These are phyloP conservation scores for Trypoxylon attenuatum DNA, from an alignment of 2,888 invertebrate genomes.

Conservation along the genomic window DNA sequence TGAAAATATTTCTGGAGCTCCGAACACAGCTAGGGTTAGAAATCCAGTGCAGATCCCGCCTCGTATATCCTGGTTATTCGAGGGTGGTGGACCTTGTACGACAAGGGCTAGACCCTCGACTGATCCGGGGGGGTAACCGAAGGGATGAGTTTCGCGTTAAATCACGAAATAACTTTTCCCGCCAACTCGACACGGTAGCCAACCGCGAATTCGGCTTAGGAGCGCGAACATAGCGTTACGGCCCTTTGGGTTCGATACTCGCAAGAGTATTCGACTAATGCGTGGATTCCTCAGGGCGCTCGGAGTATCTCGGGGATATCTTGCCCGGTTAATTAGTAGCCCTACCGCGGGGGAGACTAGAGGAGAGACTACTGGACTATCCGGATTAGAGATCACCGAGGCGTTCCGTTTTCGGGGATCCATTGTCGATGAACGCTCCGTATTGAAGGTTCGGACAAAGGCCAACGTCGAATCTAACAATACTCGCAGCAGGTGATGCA, in stretches of 20 bases:
- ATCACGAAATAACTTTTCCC: conserved; percentile 50
- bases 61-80: conserved; percentile 32
- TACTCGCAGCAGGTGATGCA: conserved; percentile 43
- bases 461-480: conserved; percentile 19
- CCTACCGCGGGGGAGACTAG: not conserved
- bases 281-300: conserved; percentile 44
- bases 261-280: too few relatives aligned
- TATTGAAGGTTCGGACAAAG: conserved; percentile 25
- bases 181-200: not conserved
- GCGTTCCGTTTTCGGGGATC: conserved; percentile 3
- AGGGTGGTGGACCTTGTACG: conserved; percentile 26
- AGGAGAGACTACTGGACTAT: too few relatives aligned
- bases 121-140: too few relatives aligned
- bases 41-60: conserved; percentile 36
- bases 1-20: conserved; percentile 62
- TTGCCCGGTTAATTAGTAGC: not conserved
- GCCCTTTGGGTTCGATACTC: too few relatives aligned
- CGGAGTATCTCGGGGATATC: not conserved
- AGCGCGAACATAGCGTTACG: too few relatives aligned
- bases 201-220: too few relatives aligned
- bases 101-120: conserved; percentile 27
- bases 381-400: not conserved
- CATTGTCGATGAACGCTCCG: conserved; percentile 36
- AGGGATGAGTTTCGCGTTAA: conserved; percentile 47
- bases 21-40: conserved; percentile 40